Evolutionary conservation across 1,140 invertebrate genomes (phyloP).

Genomic region (Teleopsis dalmanni): DNA sequence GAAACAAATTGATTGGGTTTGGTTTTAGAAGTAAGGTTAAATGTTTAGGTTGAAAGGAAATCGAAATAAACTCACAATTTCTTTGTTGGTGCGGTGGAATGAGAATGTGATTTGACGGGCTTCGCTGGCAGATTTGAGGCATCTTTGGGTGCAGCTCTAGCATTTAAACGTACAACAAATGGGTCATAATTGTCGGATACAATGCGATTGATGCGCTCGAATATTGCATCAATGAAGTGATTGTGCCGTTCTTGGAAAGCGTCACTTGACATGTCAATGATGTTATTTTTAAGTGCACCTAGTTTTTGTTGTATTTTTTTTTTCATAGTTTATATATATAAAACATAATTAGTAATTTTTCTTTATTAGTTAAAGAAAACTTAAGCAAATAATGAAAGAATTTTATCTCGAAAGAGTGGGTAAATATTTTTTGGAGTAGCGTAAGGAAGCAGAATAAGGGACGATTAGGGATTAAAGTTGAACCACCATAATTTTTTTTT

Average conservation of each 20-base stretch:
- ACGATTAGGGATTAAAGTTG: too few species aligned
- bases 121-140: neutral
- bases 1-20: neutral
- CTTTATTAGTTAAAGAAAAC: too few species aligned
- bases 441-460: too few species aligned
- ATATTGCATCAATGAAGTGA: conserved; percentile 70
- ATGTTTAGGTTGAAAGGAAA: neutral
- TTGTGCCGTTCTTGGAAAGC: conserved; percentile 52
- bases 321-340: conserved; percentile 26
- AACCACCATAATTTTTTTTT: too few species aligned
- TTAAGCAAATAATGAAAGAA: too few species aligned
- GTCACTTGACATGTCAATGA: conserved; percentile 41
- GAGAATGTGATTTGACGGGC: conserved; percentile 7
- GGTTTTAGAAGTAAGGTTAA: neutral
- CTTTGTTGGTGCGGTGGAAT: conserved; percentile 4
- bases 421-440: too few species aligned
- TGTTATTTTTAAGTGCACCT: conserved; percentile 43
- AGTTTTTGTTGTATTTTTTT: neutral
- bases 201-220: conserved; percentile 69
- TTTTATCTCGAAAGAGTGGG: too few species aligned
- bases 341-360: conserved; percentile 35
- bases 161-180: conserved; percentile 68
- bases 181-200: conserved; percentile 70
- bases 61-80: conserved; percentile 5
- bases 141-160: conserved; percentile 44